Evolutionary conservation across 64 coral and sea anemone species (phyloP), one percentile per base, ranked within the genome.

Genomic region (Porites australiensis): DNA sequence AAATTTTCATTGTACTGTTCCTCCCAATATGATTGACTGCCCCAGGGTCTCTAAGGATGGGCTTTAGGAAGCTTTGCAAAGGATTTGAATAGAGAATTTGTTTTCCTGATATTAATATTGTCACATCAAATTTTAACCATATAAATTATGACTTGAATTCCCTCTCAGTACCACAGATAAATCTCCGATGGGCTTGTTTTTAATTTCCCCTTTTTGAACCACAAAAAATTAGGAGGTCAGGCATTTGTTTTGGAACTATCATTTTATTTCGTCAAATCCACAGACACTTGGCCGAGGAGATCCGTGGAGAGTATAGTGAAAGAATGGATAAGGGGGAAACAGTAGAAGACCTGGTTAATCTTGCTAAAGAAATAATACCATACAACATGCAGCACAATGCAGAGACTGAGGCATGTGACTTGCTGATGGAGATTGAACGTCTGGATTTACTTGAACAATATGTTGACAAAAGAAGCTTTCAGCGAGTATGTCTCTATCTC

Each of bases 341-440:
- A 44, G 76, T 90, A 14, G 93, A 93, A 21, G 83, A 95, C 44
- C 87, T 98, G 19, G 90, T 98, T 6, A 57, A 77, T 23, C 90
- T 98, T 43, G 96, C 93, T 2, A 90, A 82, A 59, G 96, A 98
- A 64, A 98, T 98, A 37, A 57, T 98, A 18, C 96, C 90, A 15
- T 98, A 98, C 50, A 91, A 95, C 58, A 98, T 98, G 96, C 91
- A 89, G 50, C 96, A 98, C 57, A 98, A 98, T 93, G 96, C 96
- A 4, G 96, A 98, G 70, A 98, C 96, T 52, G 96, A 98, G 37
- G 96, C 96, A 0, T 98, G 96, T 90, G 96, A 98, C 46, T 77
- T 98, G 23, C 88, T 98, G 68, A 98, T 98, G 96, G 96, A 98
- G 74, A 95, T 98, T 68, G 96, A 98, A 58, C 87, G 72, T 8